These are phyloP conservation scores for Epinephelus fuscoguttatus DNA, from an alignment of 2,113 vertebrate species.

Conservation along the genomic window DNA sequence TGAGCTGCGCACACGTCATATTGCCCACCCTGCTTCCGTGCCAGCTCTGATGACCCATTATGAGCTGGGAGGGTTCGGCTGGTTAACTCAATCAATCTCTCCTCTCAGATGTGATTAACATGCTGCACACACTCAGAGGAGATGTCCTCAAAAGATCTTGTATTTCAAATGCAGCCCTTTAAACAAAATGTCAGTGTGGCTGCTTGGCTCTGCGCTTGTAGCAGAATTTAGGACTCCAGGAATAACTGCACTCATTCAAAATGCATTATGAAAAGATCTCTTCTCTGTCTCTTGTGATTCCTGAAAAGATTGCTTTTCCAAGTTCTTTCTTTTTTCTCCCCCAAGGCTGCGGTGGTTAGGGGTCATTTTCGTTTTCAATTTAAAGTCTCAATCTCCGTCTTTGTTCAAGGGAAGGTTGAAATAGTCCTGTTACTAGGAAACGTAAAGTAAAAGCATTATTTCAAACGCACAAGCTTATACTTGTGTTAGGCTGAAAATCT, in stretches of 20 bases:
- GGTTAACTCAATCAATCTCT: constrained; percentile 38
- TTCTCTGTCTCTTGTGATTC: constrained; percentile 32
- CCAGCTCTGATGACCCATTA: constrained; percentile 26
- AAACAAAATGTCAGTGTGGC: constrained; percentile 23
- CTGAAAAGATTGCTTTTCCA: constrained; percentile 26
- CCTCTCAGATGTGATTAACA: constrained; percentile 39
- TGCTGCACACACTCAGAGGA: constrained; percentile 31
- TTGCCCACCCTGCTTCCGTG: constrained; percentile 21
- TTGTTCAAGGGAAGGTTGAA: background rate
- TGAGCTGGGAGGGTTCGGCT: background rate
- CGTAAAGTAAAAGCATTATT: background rate
- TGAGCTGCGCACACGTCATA: background rate
- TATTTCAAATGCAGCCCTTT: constrained; percentile 36
- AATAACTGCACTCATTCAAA: constrained; percentile 70
- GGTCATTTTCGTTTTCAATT: constrained; percentile 19
- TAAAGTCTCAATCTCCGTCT: background rate
- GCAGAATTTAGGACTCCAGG: constrained; percentile 51
- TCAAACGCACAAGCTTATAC: background rate
- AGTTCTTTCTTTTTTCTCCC: background rate
- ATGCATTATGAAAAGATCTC: constrained; percentile 44
- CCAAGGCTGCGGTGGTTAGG: background rate
- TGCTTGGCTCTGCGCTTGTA: constrained; percentile 21
- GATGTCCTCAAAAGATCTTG: constrained; percentile 49
- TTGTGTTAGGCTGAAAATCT: constrained; percentile 13
- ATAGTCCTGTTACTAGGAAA: background rate